Base-by-base conservation (phyloP, 2,888 invertebrate species). In the Brachylomia viminalis region DNA sequence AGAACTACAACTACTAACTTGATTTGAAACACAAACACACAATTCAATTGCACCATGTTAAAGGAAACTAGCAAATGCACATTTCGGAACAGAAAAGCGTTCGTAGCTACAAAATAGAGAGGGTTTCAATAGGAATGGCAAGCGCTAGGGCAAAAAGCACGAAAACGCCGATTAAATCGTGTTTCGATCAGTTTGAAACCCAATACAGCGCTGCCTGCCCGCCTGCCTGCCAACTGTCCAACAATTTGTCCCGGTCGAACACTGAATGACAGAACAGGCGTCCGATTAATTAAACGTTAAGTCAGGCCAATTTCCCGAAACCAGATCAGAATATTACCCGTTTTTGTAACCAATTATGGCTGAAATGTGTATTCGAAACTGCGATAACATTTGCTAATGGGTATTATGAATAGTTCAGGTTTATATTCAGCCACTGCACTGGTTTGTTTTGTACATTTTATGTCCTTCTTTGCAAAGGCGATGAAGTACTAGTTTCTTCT, bases 231-330 rank as follows among this genome's bases (percentile, higher is more conserved):
- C 30, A 38, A 52, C 17, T 38, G n/a, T 30, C 30, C 13, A 13
- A 30, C 68, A 66, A 56, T 62, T 58, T 56, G 27, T 20, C 30
- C 47, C 33, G 20, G 6, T 56, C 54, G 33, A 49, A 79, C 49
- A 71, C 54, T 62, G 58, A 75, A 56, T 62, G 64, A 59, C 23
- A 20, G 52, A 49, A 80, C 38, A 17, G 10, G 20, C 17, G 27
- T 17, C 8, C 59, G 20, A 66, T 71, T 71, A 68, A 66, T 74
- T 20, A 42, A 65, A 61, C 64, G 56, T 38, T 42, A 42, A 42
- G 27, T 42, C 30, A n/a, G 7, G 20, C 11, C 30, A 58, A 65
- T 38, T 58, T 49, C 58, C 52, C 45, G 23, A 23, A 27, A 52
- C 52, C 66, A 30, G 17, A 13, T 3, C 13, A 23, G 30, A 58